Conservation (phyloP, 2,113 vertebrate genomes). For the Clupea harengus region DNA sequence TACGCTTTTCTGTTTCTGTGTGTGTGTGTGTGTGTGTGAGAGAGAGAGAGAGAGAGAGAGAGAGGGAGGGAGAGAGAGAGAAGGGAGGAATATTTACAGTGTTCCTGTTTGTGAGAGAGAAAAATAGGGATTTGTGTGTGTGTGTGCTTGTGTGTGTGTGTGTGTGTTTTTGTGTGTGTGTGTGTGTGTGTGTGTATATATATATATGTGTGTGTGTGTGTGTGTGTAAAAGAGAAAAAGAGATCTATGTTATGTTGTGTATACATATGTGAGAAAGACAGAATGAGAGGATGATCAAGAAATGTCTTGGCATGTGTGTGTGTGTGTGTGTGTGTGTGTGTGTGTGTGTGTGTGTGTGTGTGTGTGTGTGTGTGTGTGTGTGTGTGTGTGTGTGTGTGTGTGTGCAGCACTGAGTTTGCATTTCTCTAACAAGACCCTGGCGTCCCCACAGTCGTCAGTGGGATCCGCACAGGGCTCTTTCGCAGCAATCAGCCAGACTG, state of each 20-base stretch:
- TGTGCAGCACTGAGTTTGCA: slow-evolving; percentile 58
- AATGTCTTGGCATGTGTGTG: background rate
- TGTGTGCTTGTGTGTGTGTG: slow-evolving; percentile 24
- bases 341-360: background rate
- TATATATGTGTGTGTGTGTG: background rate
- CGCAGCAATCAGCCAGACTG: slow-evolving; percentile 82
- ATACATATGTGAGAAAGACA: background rate
- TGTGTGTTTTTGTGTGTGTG: background rate
- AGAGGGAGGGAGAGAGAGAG: slow-evolving; percentile 36
- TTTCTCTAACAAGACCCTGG: slow-evolving; percentile 74
- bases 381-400: slow-evolving; percentile 39
- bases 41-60: slow-evolving; percentile 29
- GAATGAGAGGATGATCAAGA: background rate
- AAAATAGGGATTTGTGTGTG: too few relatives aligned
- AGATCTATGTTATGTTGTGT: background rate
- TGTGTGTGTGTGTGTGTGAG: slow-evolving; percentile 30
- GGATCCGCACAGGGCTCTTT: slow-evolving; percentile 74
- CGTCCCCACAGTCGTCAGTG: slow-evolving; percentile 69
- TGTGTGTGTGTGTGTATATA: too few relatives aligned
- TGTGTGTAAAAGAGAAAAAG: slow-evolving; percentile 8
- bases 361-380: background rate
- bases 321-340: slow-evolving; percentile 22
- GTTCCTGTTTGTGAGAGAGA: too few relatives aligned
- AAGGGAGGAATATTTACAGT: background rate
- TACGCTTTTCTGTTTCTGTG: background rate